Base-by-base conservation (phyloP, 1,140 invertebrate genomes). In the Drosophila sp. region DNA sequence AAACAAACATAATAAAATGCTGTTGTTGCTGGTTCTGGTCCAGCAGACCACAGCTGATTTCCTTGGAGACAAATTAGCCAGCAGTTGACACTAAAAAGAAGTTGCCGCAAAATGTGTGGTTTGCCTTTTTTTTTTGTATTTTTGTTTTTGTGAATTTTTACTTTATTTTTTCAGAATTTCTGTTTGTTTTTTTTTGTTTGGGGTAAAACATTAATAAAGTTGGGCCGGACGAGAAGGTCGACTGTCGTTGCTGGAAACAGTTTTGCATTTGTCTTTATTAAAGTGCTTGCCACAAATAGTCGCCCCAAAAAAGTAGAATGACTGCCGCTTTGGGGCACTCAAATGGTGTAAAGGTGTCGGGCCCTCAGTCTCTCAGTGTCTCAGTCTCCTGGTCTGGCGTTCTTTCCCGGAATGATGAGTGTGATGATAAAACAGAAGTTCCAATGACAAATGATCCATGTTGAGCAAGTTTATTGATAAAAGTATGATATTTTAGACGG, bases 11-110 rank as follows among this genome's bases (percentile, higher is more conserved):
- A 76, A 78, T 79, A 78, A 78, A 72, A 57, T 58, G 18, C 18
- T 46, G 29, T n/a, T 53, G 13, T 1, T 53, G 29, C 7, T 36
- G 29, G 16, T 53, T 8, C 57, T 25, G 45, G 66, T 41, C 40
- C 46, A 38, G 48, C 18, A 59, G 46, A 48, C 78, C 78, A 63
- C 67, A 74, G 61, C 79, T 89, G 76, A 87, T 87, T 87, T 89
- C 83, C 83, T 87, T 67, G 65, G 83, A 87, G 83, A 89, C 83
- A 87, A 82, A 89, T 87, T 87, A 87, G 79, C 62, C 61, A 73
- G 54, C 57, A 74, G 72, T 87, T 82, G 78, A 81, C 74, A 78
- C 83, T 50, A 29, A 46, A 48, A 56, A 69, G 67, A 40, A 57
- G 59, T 62, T 50, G 46, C 59, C 46, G 59, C 59, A 62, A 62